These are phyloP conservation scores for Ceratina australensis DNA, from an alignment of 1,140 invertebrate genomes.

Conservation along the genomic window DNA sequence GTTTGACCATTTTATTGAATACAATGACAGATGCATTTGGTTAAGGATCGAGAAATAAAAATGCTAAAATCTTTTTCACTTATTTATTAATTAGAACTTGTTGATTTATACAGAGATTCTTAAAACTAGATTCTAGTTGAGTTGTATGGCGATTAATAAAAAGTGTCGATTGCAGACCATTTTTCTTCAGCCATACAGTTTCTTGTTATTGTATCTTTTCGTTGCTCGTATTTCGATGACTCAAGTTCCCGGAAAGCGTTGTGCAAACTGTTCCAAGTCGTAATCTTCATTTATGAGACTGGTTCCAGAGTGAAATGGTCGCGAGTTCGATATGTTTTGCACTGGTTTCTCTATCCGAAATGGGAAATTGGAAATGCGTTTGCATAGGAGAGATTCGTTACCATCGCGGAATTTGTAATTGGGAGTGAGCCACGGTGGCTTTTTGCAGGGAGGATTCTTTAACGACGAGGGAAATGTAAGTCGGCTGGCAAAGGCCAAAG, in stretches of 20 bases:
- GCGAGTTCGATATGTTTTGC: too few relatives aligned
- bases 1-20: too few relatives aligned
- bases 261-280: not conserved
- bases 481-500: constrained; percentile 53
- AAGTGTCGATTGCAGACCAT: too few relatives aligned
- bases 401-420: not conserved
- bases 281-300: not conserved
- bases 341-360: too few relatives aligned
- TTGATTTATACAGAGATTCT: too few relatives aligned
- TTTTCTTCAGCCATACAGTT: too few relatives aligned
- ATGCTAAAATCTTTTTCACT: too few relatives aligned
- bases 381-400: not conserved
- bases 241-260: not conserved
- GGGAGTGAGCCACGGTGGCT: not conserved
- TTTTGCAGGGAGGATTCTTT: constrained; percentile 24
- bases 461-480: constrained; percentile 47
- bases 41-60: too few relatives aligned
- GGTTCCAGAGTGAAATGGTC: not conserved
- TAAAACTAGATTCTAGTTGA: too few relatives aligned
- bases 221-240: not conserved
- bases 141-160: too few relatives aligned
- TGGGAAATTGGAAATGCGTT: not conserved
- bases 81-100: too few relatives aligned
- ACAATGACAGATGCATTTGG: too few relatives aligned
- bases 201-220: not conserved